These are phyloP conservation scores for Tiaroga cobitis DNA, from an alignment of 2,797 vertebrate species.

Conservation along the genomic window DNA sequence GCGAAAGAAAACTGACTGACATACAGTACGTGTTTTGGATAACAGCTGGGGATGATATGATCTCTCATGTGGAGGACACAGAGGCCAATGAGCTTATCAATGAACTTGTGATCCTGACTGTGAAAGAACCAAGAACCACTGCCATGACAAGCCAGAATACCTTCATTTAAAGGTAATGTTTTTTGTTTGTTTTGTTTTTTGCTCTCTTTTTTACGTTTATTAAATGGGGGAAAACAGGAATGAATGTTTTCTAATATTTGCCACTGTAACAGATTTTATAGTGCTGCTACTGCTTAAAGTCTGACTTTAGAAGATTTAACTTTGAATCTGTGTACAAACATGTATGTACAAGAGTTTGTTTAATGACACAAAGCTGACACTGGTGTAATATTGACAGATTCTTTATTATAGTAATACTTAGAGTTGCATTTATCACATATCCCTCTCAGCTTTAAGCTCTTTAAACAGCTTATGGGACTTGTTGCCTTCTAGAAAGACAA, in stretches of 20 bases:
- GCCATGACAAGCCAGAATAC: constrained; percentile 59
- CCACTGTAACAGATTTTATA: neutral
- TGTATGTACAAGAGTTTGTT: neutral
- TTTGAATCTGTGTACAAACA: neutral
- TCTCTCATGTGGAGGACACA: constrained; percentile 55
- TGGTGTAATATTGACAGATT: neutral
- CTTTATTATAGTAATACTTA: neutral
- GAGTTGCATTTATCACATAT: neutral
- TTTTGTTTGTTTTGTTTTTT: neutral
- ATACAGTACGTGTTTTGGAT: constrained; percentile 35
- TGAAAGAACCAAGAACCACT: constrained; percentile 32
- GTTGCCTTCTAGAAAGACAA: constrained; percentile 13
- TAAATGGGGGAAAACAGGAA: neutral
- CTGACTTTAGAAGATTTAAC: neutral
- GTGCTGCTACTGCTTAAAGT: neutral
- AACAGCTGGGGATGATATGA: constrained; percentile 51
- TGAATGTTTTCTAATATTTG: constrained; percentile 1
- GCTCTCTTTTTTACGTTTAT: neutral
- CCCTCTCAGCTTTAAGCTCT: neutral
- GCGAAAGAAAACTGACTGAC: constrained; percentile 49
- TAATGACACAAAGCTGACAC: neutral
- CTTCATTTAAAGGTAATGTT: constrained; percentile 68
- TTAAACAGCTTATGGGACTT: constrained; percentile 12
- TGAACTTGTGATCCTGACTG: constrained; percentile 49
- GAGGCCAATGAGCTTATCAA: constrained; percentile 48